A percentile compares a stretch with the other conserved stretches of the same genome.
phyloP scores from a whole-genome alignment of 2,113 vertebrate genomes.

The Syngnathoides biaculeatus region DNA sequence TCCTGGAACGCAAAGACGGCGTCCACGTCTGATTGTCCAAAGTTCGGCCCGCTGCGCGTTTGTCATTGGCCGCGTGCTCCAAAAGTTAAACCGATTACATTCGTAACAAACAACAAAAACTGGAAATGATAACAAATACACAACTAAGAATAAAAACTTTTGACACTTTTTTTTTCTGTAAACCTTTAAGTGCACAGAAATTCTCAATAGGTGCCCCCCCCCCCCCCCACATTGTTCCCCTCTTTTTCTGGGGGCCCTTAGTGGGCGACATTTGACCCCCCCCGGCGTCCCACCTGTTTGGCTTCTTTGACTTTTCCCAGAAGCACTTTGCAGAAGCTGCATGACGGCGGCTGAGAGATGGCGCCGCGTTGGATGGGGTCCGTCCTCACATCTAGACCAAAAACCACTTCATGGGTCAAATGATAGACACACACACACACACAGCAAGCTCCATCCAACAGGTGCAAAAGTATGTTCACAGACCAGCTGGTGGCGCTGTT shows the following conservation, averaged over 20 bases:
- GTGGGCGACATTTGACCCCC: not conserved
- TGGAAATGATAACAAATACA: too few relatives aligned
- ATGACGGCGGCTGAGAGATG: conserved; percentile 76
- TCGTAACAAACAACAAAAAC: too few relatives aligned
- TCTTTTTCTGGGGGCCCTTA: too few relatives aligned
- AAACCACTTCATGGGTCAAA: not conserved
- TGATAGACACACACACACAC: not conserved
- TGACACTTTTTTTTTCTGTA: too few relatives aligned
- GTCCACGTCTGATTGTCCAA: not conserved
- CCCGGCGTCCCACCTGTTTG: conserved; percentile 38
- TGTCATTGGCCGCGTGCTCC: too few relatives aligned
- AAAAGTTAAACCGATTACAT: too few relatives aligned
- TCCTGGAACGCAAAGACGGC: conserved; percentile 52
- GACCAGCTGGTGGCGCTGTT: conserved; percentile 21
- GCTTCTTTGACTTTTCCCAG: conserved; percentile 82
- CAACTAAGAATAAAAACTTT: too few relatives aligned
- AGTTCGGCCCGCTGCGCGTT: too few relatives aligned
- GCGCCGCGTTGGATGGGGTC: conserved; percentile 49
- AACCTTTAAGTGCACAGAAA: too few relatives aligned
- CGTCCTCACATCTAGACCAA: conserved; percentile 68
- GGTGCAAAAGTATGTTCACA: not conserved
- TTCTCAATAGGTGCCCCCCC: too few relatives aligned
- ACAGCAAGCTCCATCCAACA: not conserved
- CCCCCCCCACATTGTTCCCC: too few relatives aligned
- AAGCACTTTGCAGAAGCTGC: conserved; percentile 88